Conservation (phyloP, 2,888 invertebrate species). For the Pelosia muscerda region DNA sequence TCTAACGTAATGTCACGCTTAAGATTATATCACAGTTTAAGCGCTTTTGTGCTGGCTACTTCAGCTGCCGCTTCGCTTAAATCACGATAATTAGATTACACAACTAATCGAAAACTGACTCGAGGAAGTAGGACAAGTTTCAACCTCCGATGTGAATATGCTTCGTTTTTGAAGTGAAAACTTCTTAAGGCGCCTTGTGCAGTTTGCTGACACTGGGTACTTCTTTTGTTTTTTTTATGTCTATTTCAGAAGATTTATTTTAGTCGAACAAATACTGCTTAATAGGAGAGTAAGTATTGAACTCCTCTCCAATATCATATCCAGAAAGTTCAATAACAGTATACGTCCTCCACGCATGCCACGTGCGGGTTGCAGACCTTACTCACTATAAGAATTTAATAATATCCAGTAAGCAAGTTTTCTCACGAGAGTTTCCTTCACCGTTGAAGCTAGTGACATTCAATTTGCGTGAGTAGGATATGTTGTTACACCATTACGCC, state of each 20-base stretch:
- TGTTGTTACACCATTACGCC: constrained; percentile 4
- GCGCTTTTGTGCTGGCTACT: constrained; percentile 63
- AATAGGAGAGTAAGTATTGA: neutral
- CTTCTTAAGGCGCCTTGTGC: no score
- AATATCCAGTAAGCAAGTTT: neutral
- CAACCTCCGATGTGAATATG: neutral
- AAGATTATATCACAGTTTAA: constrained; percentile 67
- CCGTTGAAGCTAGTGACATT: constrained; percentile 4
- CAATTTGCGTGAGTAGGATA: constrained; percentile 4
- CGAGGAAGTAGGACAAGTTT: constrained; percentile 19
- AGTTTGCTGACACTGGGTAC: no score
- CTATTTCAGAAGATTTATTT: no score
- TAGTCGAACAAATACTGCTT: neutral
- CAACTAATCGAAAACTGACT: constrained; percentile 60
- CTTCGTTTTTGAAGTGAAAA: no score
- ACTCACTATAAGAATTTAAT: constrained; percentile 10
- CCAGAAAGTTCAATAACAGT: neutral
- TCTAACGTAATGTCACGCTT: constrained; percentile 66
- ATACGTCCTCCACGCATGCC: neutral
- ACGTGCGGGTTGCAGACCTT: neutral
- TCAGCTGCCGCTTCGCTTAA: constrained; percentile 61
- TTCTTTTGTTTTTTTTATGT: no score
- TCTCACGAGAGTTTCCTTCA: constrained; percentile 2
- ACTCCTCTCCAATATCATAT: neutral
- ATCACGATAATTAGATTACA: constrained; percentile 62